Base-by-base conservation (phyloP, 2,113 vertebrate genomes). In the Elanoides forficatus region DNA sequence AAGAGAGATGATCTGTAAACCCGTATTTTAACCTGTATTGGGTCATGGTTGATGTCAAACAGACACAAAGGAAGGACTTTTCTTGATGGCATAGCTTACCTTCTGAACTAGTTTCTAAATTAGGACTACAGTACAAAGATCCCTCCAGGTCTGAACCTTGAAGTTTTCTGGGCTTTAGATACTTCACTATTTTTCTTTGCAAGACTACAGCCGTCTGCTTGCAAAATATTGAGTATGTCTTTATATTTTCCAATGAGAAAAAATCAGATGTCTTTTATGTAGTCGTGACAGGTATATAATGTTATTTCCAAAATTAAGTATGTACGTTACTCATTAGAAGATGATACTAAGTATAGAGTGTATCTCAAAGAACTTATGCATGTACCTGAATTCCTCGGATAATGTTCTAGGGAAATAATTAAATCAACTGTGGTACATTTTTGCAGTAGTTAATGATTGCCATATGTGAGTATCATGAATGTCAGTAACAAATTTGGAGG, bases 371-470 rank as follows among this genome's bases (percentile, higher is more conserved):
- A 83, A 78, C 29, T 43, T 91, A 26, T 68, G 11, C 11, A 73
- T 91, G 23, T 67, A 95, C 75, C 83, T 91, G 66, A 96, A 86
- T 95, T 92, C 72, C 50, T 90, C 4, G 17, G 81, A 82, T n/a
- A 92, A 79, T 2, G 4, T 93, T 80, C 65, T 79, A 92, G 62
- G 66, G 85, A 89, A 92, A 66, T 70, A 89, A 94, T 89, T 73
- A 81, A 90, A 85, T 68, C 55, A 62, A 45, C 52, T 75, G 12
- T 84, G 45, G 34, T 85, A 93, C 50, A 79, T 85, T 86, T 95
- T 70, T 92, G 13, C 55, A 71, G 81, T 59, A 83, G 66, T 90
- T 96, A 96, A 97, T 95, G 75, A 70, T 59, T 92, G 50, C 90
- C 94, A 92, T 90, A 93, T 97, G 94, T 80, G 83, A 93, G 29